These are phyloP conservation scores for Taenioides sp. DNA, from an alignment of 2,797 vertebrate genomes.

Conservation along the genomic window DNA sequence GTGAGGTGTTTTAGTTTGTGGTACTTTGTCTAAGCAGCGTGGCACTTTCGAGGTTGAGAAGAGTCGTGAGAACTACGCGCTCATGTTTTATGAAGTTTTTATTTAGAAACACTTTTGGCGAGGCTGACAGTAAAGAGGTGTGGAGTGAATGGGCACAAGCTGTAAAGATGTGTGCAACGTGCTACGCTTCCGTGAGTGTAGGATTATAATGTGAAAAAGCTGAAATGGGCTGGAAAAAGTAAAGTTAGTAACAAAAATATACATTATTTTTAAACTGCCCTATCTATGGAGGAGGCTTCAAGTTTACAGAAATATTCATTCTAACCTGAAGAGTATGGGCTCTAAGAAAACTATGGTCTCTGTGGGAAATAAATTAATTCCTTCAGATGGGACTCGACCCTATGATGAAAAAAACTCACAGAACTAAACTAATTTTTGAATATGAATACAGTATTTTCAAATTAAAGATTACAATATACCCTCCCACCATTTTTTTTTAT, in stretches of 20 bases:
- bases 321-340: neutral
- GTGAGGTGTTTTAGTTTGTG: constrained; percentile 3
- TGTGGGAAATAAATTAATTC: neutral
- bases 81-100: neutral
- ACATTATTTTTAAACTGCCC: neutral
- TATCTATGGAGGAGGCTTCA: neutral
- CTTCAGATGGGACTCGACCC: neutral
- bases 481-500: too few species aligned
- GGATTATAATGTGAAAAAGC: neutral
- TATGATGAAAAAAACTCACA: too few species aligned
- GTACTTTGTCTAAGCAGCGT: constrained; percentile 2
- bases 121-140: neutral
- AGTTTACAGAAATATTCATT: neutral
- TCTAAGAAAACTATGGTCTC: too few species aligned
- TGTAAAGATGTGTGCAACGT: neutral
- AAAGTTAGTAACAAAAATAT: too few species aligned
- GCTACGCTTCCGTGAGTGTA: neutral
- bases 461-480: too few species aligned
- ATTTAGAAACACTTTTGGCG: neutral
- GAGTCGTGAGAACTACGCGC: neutral
- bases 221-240: too few species aligned
- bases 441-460: too few species aligned
- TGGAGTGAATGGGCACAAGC: neutral
- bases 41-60: constrained; percentile 3
- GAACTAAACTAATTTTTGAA: too few species aligned